phyloP scores from a whole-genome alignment of 1,140 invertebrate species.

The Drosophila santomea region DNA sequence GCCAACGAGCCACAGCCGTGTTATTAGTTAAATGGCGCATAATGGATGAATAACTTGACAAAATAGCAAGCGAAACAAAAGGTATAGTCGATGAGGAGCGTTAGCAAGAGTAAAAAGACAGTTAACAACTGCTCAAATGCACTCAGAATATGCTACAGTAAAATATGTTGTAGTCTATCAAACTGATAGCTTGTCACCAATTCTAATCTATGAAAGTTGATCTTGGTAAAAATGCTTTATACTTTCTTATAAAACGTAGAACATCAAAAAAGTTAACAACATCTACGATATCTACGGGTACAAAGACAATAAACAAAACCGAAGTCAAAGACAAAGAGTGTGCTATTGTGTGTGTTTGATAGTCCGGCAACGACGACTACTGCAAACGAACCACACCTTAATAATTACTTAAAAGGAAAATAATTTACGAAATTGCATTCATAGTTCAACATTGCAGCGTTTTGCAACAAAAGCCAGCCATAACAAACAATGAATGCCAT shows the following conservation, averaged over 20 bases:
- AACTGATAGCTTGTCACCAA: not conserved
- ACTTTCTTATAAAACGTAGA: not conserved
- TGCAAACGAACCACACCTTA: constrained; percentile 76
- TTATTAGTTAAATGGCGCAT: constrained; percentile 81
- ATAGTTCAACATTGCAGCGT: constrained; percentile 74
- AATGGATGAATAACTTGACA: constrained; percentile 75
- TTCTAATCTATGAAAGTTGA: no score
- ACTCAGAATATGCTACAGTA: not conserved
- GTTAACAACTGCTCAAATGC: not conserved
- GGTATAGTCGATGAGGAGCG: constrained; percentile 13
- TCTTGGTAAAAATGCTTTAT: not conserved
- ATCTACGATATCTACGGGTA: constrained; percentile 21
- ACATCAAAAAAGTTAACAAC: not conserved
- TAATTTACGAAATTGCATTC: constrained; percentile 84
- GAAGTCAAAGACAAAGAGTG: constrained; percentile 55
- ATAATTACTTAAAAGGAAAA: constrained; percentile 84
- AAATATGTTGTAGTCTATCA: not conserved
- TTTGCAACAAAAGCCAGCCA: constrained; percentile 79
- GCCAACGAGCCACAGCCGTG: constrained; percentile 38
- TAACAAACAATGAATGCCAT: constrained; percentile 73
- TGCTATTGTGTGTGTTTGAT: constrained; percentile 75
- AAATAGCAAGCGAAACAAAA: constrained; percentile 62
- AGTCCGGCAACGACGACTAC: constrained; percentile 39
- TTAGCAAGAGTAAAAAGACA: no score
- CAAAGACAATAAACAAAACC: constrained; percentile 47